phyloP scores from a whole-genome alignment of 2,113 vertebrate species.

The Tautogolabrus adspersus region DNA sequence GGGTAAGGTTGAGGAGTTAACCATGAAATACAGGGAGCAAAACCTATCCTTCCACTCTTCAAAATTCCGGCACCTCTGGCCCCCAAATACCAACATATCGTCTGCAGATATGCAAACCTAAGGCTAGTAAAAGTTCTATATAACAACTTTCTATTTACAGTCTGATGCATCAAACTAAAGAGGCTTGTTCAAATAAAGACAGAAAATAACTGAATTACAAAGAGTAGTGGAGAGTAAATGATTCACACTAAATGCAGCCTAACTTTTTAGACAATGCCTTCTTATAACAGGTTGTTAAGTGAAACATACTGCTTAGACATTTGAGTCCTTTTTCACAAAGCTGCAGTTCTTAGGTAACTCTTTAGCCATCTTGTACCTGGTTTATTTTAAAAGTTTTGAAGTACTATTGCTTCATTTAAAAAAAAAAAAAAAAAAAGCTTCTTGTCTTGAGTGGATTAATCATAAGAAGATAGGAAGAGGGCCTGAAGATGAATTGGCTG shows the following conservation, averaged over 20 bases:
- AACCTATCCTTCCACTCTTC: no score
- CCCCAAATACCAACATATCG: no score
- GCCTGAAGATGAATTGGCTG: conserved; percentile 21
- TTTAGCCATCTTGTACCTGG: background rate
- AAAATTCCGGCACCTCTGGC: no score
- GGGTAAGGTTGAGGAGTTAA: background rate
- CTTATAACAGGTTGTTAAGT: conserved; percentile 29
- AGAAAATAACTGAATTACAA: no score
- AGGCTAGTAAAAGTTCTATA: background rate
- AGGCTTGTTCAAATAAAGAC: background rate
- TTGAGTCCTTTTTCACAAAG: background rate
- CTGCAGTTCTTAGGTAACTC: conserved; percentile 3
- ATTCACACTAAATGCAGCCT: conserved; percentile 3
- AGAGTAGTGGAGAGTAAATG: background rate
- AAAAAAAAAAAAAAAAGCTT: background rate
- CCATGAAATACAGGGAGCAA: no score
- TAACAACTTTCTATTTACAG: background rate
- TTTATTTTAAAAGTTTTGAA: conserved; percentile 28
- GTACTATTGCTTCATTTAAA: background rate
- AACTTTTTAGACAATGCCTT: conserved; percentile 40
- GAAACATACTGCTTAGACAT: background rate
- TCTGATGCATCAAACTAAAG: no score
- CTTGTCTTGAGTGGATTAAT: conserved; percentile 19
- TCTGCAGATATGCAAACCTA: background rate
- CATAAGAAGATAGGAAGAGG: conserved; percentile 1